These are phyloP conservation scores for Glyptemys insculpta DNA, from an alignment of 2,797 vertebrate species.

Conservation along the genomic window DNA sequence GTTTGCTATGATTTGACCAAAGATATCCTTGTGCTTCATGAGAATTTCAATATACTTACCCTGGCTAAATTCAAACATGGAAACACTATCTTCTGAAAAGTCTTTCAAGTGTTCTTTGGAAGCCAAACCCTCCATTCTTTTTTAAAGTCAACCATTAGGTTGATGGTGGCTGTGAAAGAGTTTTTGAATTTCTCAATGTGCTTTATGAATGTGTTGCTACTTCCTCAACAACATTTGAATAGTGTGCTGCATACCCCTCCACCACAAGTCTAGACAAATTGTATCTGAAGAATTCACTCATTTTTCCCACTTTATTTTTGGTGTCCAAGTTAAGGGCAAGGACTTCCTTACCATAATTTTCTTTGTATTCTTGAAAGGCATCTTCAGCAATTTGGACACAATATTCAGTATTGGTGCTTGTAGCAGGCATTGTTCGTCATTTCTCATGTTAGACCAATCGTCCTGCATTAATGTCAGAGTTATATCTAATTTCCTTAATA, in stretches of 20 bases:
- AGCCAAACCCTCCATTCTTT: not conserved
- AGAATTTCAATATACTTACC: constrained; percentile 22
- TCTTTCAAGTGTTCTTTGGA: constrained; percentile 20
- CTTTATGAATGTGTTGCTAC: not conserved
- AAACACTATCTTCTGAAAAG: constrained; percentile 10
- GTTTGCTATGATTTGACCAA: constrained; percentile 37
- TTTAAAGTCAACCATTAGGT: not conserved
- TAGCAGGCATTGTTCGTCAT: not conserved
- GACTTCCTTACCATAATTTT: not conserved
- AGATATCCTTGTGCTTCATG: constrained; percentile 10
- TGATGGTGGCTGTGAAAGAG: not conserved
- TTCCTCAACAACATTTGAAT: constrained; percentile 1
- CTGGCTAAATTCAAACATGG: constrained; percentile 11
- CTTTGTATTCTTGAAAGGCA: not conserved
- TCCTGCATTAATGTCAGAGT: not conserved
- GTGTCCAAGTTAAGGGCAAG: constrained; percentile 6
- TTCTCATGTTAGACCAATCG: not conserved
- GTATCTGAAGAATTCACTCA: not conserved
- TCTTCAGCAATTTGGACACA: not conserved
- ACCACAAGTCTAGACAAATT: not conserved
- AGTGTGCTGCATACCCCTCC: not conserved
- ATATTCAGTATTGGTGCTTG: not conserved
- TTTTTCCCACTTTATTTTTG: not conserved
- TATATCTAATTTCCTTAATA: rapidly evolving
- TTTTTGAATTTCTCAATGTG: not conserved